Evolutionary conservation across 2,113 vertebrate species (phyloP).

Genomic region (Urocitellus parryii): DNA sequence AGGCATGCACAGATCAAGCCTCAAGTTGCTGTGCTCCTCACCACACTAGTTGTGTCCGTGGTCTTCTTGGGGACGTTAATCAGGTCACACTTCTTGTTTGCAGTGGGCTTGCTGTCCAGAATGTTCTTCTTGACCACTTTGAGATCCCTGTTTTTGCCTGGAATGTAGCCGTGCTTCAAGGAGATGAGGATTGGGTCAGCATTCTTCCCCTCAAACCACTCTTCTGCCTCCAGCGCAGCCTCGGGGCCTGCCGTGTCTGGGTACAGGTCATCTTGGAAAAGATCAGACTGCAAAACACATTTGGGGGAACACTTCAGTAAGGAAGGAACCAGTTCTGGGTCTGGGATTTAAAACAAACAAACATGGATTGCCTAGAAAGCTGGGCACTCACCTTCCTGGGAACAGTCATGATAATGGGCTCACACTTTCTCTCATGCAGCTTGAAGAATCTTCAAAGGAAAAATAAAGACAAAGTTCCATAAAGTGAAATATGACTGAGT

Average conservation of each 20-base stretch:
- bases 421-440: conserved; percentile 97
- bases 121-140: conserved; percentile 97
- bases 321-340: neutral
- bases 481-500: neutral
- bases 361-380: neutral
- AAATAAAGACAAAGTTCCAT: conserved; percentile 46
- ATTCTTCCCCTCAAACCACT: conserved; percentile 97
- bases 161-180: conserved; percentile 95
- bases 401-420: conserved; percentile 99
- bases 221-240: conserved; percentile 94
- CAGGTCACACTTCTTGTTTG: conserved; percentile 92
- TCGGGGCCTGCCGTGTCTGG: conserved; percentile 96
- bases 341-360: neutral
- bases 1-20: neutral
- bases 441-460: conserved; percentile 94
- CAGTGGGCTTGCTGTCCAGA: conserved; percentile 91
- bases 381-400: conserved; percentile 94
- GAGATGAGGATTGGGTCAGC: conserved; percentile 96
- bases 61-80: conserved; percentile 89
- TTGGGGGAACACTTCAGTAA: neutral
- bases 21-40: conserved; percentile 69
- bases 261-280: conserved; percentile 98
- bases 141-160: conserved; percentile 95
- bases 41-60: conserved; percentile 83
- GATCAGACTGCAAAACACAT: conserved; percentile 91